Evolutionary conservation across 1,140 invertebrate genomes (phyloP), one percentile per base, ranked within the genome.

Genomic region (Spodoptera frugiperda): DNA sequence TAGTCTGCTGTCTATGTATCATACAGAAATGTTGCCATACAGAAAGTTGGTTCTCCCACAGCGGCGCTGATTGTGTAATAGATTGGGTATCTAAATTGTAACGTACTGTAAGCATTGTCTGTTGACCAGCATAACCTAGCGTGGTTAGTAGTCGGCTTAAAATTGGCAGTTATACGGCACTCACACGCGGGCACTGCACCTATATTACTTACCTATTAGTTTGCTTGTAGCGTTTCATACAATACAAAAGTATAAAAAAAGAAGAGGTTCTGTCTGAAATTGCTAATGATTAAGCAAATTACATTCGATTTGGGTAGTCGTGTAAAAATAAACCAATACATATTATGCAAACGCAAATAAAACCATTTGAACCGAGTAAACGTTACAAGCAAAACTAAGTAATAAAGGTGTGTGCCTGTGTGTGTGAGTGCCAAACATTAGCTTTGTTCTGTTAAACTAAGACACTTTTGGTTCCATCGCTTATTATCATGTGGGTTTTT

Each of bases 401-500:
- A 33, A 10, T 70, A 1, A 33, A 33, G 8, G 59, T 63, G 15
- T 19, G 17, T 17, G 12, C 8, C 33, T 21, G 48, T 15, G 30
- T 44, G 65, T 68, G 65, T 25, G 39, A 68, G 65, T 33, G 49
- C 65, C 65, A 30, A 9, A 15, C 39, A 21, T 30, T 51, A 74
- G 78, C 79, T 86, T 85, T 70, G 30, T 80, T 83, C 73, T 78
- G 65, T 82, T 73, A 17, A 11, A 59, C 46, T 65, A 33, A 46
- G 70, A 79, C 71, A 49, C 57, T 73, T 72, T 84, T 82, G 67
- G 81, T 71, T 84, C 77, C 86, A 88, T 91, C 83, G 89, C 90
- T 90, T 91, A 74, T 79, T 83, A 88, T 92, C 92, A 92, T 93
- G 92, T 93, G 92, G 92, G 92, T 92, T 92, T 93, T 93, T 93